Evolutionary conservation across 2,797 vertebrate genomes (phyloP).

Genomic region (Anguilla anguilla): DNA sequence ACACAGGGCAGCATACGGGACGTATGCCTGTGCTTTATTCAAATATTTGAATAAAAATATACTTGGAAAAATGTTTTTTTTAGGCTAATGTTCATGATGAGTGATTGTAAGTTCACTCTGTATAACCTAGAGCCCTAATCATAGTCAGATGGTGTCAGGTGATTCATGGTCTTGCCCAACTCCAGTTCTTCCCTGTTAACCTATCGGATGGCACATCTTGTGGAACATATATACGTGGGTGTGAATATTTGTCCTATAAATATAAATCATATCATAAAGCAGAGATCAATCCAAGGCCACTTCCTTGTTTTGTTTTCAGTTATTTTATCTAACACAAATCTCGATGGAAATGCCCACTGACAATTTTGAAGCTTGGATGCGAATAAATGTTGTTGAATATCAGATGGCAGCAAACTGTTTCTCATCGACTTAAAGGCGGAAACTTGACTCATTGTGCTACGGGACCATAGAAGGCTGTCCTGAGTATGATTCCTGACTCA

Average conservation of each 20-base stretch:
- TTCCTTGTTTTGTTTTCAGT: neutral
- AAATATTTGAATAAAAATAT: no score
- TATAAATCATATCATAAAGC: neutral
- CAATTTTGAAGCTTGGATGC: neutral
- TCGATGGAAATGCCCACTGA: neutral
- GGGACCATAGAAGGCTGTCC: neutral
- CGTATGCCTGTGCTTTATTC: neutral
- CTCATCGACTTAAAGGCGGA: constrained; percentile 9
- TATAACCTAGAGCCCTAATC: no score
- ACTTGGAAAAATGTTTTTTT: no score
- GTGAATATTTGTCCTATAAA: neutral
- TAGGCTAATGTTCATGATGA: no score
- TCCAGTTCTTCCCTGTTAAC: no score
- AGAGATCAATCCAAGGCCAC: neutral
- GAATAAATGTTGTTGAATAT: neutral
- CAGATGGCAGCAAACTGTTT: neutral
- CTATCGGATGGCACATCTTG: no score
- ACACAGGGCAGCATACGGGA: neutral
- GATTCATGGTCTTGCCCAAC: no score
- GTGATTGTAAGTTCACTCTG: no score
- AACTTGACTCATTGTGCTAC: constrained; percentile 4
- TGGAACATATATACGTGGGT: no score
- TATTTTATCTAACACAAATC: neutral
- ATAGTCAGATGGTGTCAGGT: no score
- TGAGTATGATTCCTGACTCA: constrained; percentile 10